Evolutionary conservation across 1,140 invertebrate species (phyloP), one percentile per base, ranked within the genome.

Genomic region (Ostrea edulis): DNA sequence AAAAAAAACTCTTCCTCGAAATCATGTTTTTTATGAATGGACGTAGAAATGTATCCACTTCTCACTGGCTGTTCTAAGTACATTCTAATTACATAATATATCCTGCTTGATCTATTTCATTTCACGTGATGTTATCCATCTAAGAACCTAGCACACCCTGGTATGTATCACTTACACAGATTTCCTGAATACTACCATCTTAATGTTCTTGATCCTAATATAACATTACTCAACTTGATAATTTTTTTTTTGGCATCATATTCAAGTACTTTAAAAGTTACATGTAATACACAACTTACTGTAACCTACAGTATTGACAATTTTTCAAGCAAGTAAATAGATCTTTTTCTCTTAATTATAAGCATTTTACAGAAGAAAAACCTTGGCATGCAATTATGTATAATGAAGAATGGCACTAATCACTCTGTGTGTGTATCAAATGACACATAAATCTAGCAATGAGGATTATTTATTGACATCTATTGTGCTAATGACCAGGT

Each of bases 1-100:
- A n/a, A n/a, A n/a, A 29, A 62, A 62, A 62, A 77, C 25, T 25
- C 35, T 77, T 77, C 68, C 68, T 77, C 3, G 68, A 77, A 77
- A 77, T 77, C 68, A 77, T 14, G 25, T 17, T 35, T 3, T 25
- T 35, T 9, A 77, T 71, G 68, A 29, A 29, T n/a, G 2, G 55
- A 20, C 17, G 20, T 0, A 20, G 55, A 35, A 77, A 12, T 35
- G 29, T 25, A 77, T 77, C 29, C 68, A 35, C 8, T 35, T 77
- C 8, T 25, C 12, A 62, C 12, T 58, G 11, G 55, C 55, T 62
- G 29, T 29, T 62, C 14, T 62, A 62, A 20, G 55, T 62, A 17
- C 55, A 62, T n/a, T 62, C 55, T 29, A 14, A 14, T 77, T 77
- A 25, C 25, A 35, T 77, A 77, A 77, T 12, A 35, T 35, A 25